phyloP scores from a whole-genome alignment of 2,888 invertebrate genomes.

The Macaria notata region DNA sequence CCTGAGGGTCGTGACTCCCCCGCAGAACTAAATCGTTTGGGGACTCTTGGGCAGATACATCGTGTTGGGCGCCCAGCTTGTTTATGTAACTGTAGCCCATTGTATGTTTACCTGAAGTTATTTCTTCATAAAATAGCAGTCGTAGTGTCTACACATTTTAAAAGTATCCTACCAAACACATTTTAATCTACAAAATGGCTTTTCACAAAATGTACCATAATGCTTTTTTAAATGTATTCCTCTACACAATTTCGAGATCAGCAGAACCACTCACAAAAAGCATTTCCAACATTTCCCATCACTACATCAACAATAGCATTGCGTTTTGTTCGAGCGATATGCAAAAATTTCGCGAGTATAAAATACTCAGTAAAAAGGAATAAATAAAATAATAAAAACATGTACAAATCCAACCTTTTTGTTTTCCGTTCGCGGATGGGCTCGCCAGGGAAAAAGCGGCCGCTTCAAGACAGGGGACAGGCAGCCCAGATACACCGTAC shows the following conservation, averaged over 20 bases:
- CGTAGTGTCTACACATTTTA: too few species aligned
- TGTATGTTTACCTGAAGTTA: too few species aligned
- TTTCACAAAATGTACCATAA: slow-evolving; percentile 2
- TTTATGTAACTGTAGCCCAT: too few species aligned
- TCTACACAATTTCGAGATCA: background rate
- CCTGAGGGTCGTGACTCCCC: too few species aligned
- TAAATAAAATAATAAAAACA: slow-evolving; percentile 79
- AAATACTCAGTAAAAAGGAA: slow-evolving; percentile 71
- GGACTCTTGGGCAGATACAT: too few species aligned
- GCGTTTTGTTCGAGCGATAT: slow-evolving; percentile 48
- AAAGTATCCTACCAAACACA: too few species aligned
- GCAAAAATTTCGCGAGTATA: slow-evolving; percentile 73
- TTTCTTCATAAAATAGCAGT: too few species aligned
- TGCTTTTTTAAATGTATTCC: background rate
- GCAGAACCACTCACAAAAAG: slow-evolving; percentile 7
- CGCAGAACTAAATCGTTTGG: too few species aligned
- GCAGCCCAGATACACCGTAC: slow-evolving; percentile 39
- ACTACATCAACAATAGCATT: slow-evolving; percentile 27
- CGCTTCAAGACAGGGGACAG: slow-evolving; percentile 77
- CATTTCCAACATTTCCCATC: slow-evolving; percentile 18
- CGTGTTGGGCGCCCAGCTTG: too few species aligned
- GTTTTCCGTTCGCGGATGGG: slow-evolving; percentile 77
- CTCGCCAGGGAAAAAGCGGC: slow-evolving; percentile 78
- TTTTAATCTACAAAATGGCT: slow-evolving; percentile 31
- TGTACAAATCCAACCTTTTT: slow-evolving; percentile 79